Conservation (phyloP, 2,113 vertebrate species). For the Numenius arquata region DNA sequence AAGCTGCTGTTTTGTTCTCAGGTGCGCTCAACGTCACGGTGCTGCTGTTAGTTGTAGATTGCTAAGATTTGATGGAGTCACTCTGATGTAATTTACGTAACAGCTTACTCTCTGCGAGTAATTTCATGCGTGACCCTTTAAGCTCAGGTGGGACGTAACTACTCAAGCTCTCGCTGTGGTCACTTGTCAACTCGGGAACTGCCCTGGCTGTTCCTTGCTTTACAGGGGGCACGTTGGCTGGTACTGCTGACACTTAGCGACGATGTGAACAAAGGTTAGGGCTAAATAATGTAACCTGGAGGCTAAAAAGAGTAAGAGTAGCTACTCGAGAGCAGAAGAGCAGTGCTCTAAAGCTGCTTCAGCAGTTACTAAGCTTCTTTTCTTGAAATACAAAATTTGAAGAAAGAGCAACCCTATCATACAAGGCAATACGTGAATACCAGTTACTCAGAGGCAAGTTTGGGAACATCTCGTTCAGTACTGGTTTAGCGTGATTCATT, state of each 20-base stretch:
- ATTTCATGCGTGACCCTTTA: not conserved
- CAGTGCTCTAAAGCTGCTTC: not conserved
- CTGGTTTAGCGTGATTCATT: not conserved
- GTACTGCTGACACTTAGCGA: not conserved
- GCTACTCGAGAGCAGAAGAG: not conserved
- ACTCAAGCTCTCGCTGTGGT: not conserved
- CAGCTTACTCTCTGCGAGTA: not conserved
- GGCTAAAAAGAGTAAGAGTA: not conserved
- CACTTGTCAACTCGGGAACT: not conserved
- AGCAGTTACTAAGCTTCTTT: not conserved
- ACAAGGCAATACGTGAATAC: not conserved
- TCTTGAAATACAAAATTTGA: not conserved
- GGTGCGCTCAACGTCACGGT: not conserved
- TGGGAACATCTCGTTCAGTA: not conserved
- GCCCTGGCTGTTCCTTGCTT: not conserved
- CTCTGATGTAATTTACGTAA: not conserved
- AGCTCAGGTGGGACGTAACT: not conserved
- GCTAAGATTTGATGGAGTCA: not conserved
- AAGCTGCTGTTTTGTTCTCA: not conserved
- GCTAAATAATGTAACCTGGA: not conserved
- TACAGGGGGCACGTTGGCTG: not conserved
- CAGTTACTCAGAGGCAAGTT: not conserved
- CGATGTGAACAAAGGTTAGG: not conserved
- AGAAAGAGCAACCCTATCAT: not conserved
- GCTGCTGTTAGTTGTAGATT: not conserved